Conservation (phyloP, 1,140 invertebrate species). For the Drosophila lini region DNA sequence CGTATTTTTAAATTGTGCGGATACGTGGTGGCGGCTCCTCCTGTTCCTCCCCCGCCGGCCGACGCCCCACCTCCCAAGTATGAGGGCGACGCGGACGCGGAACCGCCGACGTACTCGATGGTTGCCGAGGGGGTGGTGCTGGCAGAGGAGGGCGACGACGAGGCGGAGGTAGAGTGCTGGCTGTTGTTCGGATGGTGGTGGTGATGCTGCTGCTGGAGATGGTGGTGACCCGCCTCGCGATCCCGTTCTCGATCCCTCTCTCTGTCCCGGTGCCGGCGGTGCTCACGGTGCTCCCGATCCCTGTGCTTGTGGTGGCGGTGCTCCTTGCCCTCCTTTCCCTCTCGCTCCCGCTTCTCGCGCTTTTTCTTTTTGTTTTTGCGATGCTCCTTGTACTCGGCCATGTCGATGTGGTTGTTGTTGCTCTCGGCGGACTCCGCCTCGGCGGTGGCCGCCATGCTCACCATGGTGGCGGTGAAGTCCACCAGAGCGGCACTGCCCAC, state of each 20-base stretch:
- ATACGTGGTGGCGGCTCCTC: slow-evolving; percentile 74
- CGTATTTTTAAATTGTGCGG: slow-evolving; percentile 84
- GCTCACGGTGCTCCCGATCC: slow-evolving; percentile 68
- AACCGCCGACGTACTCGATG: slow-evolving; percentile 75
- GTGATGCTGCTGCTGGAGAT: slow-evolving; percentile 33
- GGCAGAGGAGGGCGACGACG: slow-evolving; percentile 78
- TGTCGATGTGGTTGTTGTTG: slow-evolving; percentile 79
- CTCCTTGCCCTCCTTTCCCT: slow-evolving; percentile 77
- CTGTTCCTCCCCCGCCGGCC: slow-evolving; percentile 32
- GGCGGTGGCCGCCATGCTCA: slow-evolving; percentile 71
- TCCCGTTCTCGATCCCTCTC: slow-evolving; percentile 58
- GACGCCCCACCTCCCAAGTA: slow-evolving; percentile 51
- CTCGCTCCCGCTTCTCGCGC: slow-evolving; percentile 77
- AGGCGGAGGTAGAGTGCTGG: slow-evolving; percentile 79
- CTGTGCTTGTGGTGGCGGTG: slow-evolving; percentile 69
- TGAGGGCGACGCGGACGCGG: slow-evolving; percentile 76
- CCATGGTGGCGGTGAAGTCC: slow-evolving; percentile 73
- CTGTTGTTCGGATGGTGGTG: slow-evolving; percentile 63
- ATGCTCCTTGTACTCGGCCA: slow-evolving; percentile 80
- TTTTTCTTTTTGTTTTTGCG: slow-evolving; percentile 84
- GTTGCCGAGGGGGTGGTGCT: slow-evolving; percentile 78
- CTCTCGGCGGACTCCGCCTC: slow-evolving; percentile 58
- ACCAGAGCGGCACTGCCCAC: slow-evolving; percentile 42
- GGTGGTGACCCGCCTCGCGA: slow-evolving; percentile 34
- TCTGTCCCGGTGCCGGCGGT: slow-evolving; percentile 64